Evolutionary conservation across 37 sponge, comb jelly and placozoan genomes (phyloP).

Genomic region (Geodia barretti): DNA sequence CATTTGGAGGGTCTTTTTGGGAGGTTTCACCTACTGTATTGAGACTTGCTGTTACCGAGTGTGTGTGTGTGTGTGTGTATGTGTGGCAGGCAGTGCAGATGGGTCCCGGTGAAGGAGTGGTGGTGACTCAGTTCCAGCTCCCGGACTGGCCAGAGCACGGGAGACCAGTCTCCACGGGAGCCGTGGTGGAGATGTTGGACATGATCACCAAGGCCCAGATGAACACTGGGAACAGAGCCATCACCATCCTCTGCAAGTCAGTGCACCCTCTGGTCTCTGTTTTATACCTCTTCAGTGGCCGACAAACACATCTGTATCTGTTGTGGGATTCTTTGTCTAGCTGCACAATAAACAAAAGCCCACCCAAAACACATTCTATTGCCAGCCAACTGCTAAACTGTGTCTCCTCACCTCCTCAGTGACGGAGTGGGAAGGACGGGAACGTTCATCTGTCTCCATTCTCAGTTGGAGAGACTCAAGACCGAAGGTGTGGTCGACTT

Average conservation of each 20-base stretch:
- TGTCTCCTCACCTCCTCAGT: constrained; percentile 33
- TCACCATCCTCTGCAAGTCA: constrained; percentile 64
- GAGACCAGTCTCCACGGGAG: constrained; percentile 8
- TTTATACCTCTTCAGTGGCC: no score
- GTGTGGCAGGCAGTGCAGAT: not conserved
- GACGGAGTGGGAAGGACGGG: constrained; percentile 80
- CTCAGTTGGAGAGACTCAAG: constrained; percentile 77
- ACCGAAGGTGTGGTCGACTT: constrained; percentile 70
- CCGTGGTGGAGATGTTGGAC: constrained; percentile 57
- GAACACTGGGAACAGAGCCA: constrained; percentile 41
- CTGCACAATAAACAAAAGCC: no score
- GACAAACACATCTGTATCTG: not conserved
- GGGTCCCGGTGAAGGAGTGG: constrained; percentile 10
- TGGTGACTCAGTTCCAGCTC: constrained; percentile 56
- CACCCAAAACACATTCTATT: no score
- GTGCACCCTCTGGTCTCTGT: not conserved
- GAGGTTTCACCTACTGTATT: no score
- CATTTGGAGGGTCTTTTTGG: no score
- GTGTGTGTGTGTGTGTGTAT: not conserved
- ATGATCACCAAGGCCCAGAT: constrained; percentile 14
- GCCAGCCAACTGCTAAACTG: no score
- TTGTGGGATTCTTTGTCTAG: not conserved
- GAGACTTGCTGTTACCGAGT: no score
- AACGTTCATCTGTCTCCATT: constrained; percentile 52
- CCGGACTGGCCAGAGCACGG: constrained; percentile 48